Evolutionary conservation across 2,888 invertebrate species (phyloP).

Genomic region (Schizaphis graminum): DNA sequence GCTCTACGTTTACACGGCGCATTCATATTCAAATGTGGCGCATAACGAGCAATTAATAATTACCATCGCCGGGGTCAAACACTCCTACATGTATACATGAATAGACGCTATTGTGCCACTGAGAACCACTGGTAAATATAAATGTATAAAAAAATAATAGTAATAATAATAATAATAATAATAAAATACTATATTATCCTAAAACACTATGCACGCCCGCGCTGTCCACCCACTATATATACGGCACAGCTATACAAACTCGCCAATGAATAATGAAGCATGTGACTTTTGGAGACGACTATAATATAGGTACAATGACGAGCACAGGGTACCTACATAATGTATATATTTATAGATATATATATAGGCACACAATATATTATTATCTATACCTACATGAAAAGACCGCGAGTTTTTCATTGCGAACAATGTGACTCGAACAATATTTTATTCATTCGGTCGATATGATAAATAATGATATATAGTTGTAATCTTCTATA

Average conservation of each 20-base stretch:
- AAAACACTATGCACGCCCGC: slow-evolving; percentile 65
- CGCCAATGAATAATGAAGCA: slow-evolving; percentile 64
- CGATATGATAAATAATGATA: slow-evolving; percentile 34
- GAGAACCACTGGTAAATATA: slow-evolving; percentile 59
- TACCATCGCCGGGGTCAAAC: slow-evolving; percentile 50
- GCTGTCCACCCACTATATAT: slow-evolving; percentile 63
- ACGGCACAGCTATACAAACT: slow-evolving; percentile 46
- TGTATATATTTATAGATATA: background rate
- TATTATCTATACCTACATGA: background rate
- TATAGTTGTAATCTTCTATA: background rate
- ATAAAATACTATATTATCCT: slow-evolving; percentile 57
- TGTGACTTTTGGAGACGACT: slow-evolving; percentile 59
- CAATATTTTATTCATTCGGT: slow-evolving; percentile 29
- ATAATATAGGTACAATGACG: slow-evolving; percentile 41
- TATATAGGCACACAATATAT: background rate
- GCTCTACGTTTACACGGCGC: slow-evolving; percentile 42
- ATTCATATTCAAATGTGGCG: slow-evolving; percentile 62
- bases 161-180: slow-evolving; percentile 10
- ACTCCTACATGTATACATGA: slow-evolving; percentile 12
- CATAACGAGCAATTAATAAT: slow-evolving; percentile 64
- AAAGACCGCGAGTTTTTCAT: slow-evolving; percentile 34
- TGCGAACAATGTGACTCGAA: background rate
- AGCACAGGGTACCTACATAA: background rate
- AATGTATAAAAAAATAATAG: slow-evolving; percentile 40
- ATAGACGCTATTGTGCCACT: slow-evolving; percentile 59